Evolutionary conservation across 2,888 invertebrate species (phyloP).

Genomic region (Napeogenes sylphis): DNA sequence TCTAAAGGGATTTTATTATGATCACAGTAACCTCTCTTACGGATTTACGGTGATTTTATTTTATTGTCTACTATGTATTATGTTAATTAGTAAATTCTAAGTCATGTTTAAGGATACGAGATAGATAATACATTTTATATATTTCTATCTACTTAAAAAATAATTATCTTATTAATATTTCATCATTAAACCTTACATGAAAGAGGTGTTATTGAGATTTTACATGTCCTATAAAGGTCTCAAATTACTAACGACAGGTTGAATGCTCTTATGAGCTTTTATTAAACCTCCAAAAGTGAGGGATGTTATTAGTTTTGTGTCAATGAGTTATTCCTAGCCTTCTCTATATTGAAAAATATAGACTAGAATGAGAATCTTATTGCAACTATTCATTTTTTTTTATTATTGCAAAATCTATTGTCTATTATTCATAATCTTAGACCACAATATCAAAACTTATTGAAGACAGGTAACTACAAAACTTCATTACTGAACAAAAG

Average conservation of each 20-base stretch:
- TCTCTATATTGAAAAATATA: conserved; percentile 13
- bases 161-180: neutral
- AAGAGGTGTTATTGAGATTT: conserved; percentile 10
- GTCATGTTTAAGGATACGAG: too few relatives aligned
- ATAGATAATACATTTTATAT: too few relatives aligned
- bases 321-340: conserved; percentile 18
- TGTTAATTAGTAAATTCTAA: conserved; percentile 23
- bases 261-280: conserved; percentile 26
- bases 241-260: conserved; percentile 23
- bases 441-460: too few relatives aligned
- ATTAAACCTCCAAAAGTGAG: conserved; percentile 9
- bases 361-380: neutral
- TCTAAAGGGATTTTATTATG: conserved; percentile 71
- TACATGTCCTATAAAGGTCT: conserved; percentile 22
- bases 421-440: too few relatives aligned
- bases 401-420: too few relatives aligned
- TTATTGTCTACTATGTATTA: conserved; percentile 40
- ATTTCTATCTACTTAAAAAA: neutral
- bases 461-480: too few relatives aligned
- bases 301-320: conserved; percentile 26
- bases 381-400: too few relatives aligned
- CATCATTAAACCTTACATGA: conserved; percentile 13
- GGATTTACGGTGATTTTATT: conserved; percentile 57
- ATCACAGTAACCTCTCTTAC: conserved; percentile 57
- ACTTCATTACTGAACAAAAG: too few relatives aligned